phyloP scores from a whole-genome alignment of 2,888 invertebrate genomes.

The Microplitis manilae region DNA sequence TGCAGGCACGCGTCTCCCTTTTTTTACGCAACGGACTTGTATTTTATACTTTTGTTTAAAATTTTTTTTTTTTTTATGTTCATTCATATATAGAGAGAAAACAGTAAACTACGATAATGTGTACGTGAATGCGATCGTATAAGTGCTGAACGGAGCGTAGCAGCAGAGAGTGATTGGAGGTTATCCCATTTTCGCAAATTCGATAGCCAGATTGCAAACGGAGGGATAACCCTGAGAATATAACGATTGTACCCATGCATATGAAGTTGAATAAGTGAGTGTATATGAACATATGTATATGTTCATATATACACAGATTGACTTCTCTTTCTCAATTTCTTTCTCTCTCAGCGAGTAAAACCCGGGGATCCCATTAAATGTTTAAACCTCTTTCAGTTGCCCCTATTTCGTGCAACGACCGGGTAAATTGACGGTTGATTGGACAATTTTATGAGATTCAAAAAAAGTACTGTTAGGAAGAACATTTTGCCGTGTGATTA shows the following conservation, averaged over 20 bases:
- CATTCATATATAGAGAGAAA: background rate
- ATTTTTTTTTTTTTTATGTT: background rate
- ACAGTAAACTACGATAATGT: slow-evolving; percentile 7
- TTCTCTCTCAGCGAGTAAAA: background rate
- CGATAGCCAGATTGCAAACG: slow-evolving; percentile 41
- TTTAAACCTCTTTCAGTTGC: slow-evolving; percentile 35
- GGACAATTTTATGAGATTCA: slow-evolving; percentile 31
- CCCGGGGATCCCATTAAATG: slow-evolving; percentile 41
- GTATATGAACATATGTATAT: background rate
- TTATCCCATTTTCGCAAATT: slow-evolving; percentile 39
- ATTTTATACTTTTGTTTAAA: background rate
- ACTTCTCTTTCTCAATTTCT: slow-evolving; percentile 15
- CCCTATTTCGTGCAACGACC: slow-evolving; percentile 35
- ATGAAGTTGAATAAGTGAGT: slow-evolving; percentile 14
- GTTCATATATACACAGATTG: background rate
- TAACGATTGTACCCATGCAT: slow-evolving; percentile 22
- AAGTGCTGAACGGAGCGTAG: background rate
- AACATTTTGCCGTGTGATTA: slow-evolving; percentile 33
- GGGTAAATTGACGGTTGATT: slow-evolving; percentile 43
- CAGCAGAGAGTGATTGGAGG: slow-evolving; percentile 27
- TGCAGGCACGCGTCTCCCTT: slow-evolving; percentile 28
- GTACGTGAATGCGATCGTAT: background rate
- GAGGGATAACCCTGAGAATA: slow-evolving; percentile 41
- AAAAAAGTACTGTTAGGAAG: background rate
- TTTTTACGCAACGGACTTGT: background rate